Percentiles rank a stretch among this genome's conserved stretches.
Evolutionary conservation across 1,140 invertebrate genomes (phyloP).

Genomic region (Eurosta solidaginis): DNA sequence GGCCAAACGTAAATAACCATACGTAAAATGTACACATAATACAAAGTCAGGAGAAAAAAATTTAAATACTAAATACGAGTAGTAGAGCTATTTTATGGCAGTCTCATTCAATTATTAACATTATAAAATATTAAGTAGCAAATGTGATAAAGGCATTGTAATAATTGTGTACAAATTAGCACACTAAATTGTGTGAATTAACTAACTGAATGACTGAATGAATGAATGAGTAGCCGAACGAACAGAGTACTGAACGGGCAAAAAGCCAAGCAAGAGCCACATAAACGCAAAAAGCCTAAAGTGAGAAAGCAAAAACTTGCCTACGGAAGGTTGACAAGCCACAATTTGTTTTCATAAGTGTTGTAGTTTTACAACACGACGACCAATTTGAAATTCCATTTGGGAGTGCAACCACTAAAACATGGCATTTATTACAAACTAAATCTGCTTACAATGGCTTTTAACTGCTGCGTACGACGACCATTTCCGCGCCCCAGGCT

Average conservation of each 20-base stretch:
- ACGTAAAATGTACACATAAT: too few relatives aligned
- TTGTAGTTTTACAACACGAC: constrained; percentile 9
- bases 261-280: not conserved
- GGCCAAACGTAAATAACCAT: too few relatives aligned
- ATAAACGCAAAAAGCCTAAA: not conserved
- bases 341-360: constrained; percentile 19
- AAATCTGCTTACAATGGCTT: constrained; percentile 24
- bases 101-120: constrained; percentile 1
- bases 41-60: too few relatives aligned
- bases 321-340: constrained; percentile 18
- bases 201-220: not conserved
- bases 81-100: not conserved
- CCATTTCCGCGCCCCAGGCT: not conserved
- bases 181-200: not conserved
- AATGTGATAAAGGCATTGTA: not conserved
- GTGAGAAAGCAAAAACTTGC: not conserved
- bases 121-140: constrained; percentile 10
- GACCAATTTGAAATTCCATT: constrained; percentile 27
- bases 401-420: constrained; percentile 28
- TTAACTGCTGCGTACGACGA: constrained; percentile 22
- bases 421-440: constrained; percentile 24
- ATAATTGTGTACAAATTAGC: constrained; percentile 20
- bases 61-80: too few relatives aligned
- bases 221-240: too few relatives aligned
- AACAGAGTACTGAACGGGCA: too few relatives aligned